Base-by-base conservation (phyloP, 92 coral and sea anemone genomes). In the Phenganax marumi region DNA sequence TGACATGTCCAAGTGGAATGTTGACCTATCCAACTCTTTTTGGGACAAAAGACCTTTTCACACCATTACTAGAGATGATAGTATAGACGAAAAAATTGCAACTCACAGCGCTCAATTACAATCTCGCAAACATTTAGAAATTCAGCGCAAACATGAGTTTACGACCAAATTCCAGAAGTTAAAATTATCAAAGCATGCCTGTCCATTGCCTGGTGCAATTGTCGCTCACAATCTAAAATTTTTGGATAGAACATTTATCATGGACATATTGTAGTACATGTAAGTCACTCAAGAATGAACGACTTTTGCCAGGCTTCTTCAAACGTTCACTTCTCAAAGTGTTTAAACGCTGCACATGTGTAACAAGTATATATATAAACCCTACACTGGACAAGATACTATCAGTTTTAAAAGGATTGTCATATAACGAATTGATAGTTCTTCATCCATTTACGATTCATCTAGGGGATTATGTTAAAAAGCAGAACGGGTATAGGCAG, bases 371-470 rank as follows among this genome's bases (percentile, higher is more conserved):
- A 24, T 24, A 68, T n/a, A 68, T 68, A 9, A 68, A 12, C 5
- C 75, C 75, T 7, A 8, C 75, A 24, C 48, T 68, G 11, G 49
- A 12, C 13, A 25, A 11, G 12, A 68, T 68, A 25, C 75, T 48
- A 7, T 33, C n/a, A 8, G 51, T 68, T 68, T 24, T 68, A n/a
- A 68, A 25, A 25, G 51, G 18, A 7, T 46, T 68, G 51, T 7
- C 75, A 25, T 16, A 68, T 8, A 25, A 7, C 7, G 75, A 68
- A 7, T 7, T 77, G 52, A 53, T 63, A 0, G 43, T 19, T 3
- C 68, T 78, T 0, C 43, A 68, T 46, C 88, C 85, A 8, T 77
- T 78, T 4, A 75, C 73, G 72, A 60, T 83, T 52, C 86, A 83
- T 10, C 61, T 53, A 11, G 72, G 86, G 4, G 86, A 68, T 2